phyloP scores from a whole-genome alignment of 2,797 vertebrate species.

The Oryzias dopingdopingensis region DNA sequence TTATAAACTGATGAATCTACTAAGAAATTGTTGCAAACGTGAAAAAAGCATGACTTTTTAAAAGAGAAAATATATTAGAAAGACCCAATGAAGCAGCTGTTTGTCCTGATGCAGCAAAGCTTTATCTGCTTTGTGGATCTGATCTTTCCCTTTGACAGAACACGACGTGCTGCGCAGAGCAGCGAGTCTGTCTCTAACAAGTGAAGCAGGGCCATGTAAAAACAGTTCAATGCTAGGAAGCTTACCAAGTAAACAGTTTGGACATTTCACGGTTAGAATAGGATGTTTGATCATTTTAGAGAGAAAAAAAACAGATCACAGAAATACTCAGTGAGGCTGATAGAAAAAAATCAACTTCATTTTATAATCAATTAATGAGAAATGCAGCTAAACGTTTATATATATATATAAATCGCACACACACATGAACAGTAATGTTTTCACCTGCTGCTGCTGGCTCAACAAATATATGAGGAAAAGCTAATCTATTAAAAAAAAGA shows the following conservation, averaged over 20 bases:
- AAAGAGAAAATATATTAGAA: constrained; percentile 23
- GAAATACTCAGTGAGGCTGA: not conserved
- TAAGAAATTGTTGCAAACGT: not conserved
- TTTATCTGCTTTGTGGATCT: no score
- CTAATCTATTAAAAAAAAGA: not conserved
- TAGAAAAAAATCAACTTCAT: no score
- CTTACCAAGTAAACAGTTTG: constrained; percentile 5
- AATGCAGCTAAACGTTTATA: no score
- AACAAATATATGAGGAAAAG: not conserved
- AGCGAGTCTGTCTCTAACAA: no score
- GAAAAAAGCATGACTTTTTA: constrained; percentile 1
- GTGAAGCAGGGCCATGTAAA: no score
- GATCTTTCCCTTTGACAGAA: no score
- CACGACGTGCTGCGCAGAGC: no score
- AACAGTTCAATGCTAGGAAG: no score
- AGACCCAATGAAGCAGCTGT: constrained; percentile 10
- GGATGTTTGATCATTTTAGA: no score
- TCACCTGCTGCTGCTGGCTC: constrained; percentile 1
- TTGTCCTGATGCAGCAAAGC: not conserved
- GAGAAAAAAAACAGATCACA: not conserved
- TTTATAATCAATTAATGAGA: no score
- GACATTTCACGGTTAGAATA: not conserved
- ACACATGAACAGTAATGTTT: not conserved
- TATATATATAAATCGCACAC: no score
- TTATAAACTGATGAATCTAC: not conserved